Evolutionary conservation across 2,888 invertebrate genomes (phyloP), one percentile per base, ranked within the genome.

Genomic region (Aporophyla nigra): DNA sequence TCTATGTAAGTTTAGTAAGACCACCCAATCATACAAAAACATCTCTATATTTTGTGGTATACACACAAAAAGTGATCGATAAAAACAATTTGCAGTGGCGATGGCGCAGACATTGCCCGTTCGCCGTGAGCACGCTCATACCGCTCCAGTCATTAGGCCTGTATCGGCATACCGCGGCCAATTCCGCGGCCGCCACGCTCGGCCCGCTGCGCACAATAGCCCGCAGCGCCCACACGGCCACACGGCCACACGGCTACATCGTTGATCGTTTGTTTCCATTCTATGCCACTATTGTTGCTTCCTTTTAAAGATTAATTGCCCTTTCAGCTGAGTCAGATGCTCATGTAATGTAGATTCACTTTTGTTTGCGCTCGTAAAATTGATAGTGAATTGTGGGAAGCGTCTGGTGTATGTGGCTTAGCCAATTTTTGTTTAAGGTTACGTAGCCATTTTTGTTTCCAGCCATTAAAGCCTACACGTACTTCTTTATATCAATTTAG

Each of bases 321-420:
- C 65, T 69, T 69, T 76, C 56, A 61, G 76, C 82, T 81, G 85
- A 76, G 27, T 82, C 82, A 76, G 82, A 65, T 40, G 74, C 56
- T 76, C 81, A 81, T 82, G 85, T 82, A 74, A 81, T 84, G 68
- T 51, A 56, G 74, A 76, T 75, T 79, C 76, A 76, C 86, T 87
- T 85, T 86, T 85, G 68, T 80, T 82, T 74, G 74, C 53, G 54
- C 54, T 83, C 71, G 68, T 71, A 70, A 70, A 65, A 62, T 74
- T 83, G 69, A 77, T 74, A 68, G 82, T 70, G 58, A 65, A 58
- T 58, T 70, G 71, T 74, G 74, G 71, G 82, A 80, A 74, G 40
- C 46, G 49, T 21, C 12, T 53, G 10, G 49, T 21, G 77, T 76
- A 12, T 59, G 56, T 14, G 21, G 19, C 67, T 56, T n/a, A 24